Base-by-base conservation (phyloP, 1,140 invertebrate genomes). In the Pachypsylla venusta region DNA sequence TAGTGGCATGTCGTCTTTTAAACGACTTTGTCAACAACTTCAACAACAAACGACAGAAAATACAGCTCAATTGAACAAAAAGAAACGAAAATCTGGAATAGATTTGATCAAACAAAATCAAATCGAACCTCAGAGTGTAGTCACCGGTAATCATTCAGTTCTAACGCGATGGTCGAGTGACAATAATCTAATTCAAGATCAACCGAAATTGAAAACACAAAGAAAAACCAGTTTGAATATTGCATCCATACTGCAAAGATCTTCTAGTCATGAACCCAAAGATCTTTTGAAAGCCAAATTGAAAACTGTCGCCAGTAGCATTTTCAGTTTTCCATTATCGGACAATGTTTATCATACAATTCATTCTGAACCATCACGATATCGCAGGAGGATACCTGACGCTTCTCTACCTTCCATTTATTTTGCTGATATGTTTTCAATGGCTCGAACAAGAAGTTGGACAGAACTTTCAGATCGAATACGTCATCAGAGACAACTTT, bases 111-210 rank as follows among this genome's bases (percentile, higher is more conserved):
- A 48, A 19, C 42, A 48, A 48, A 48, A n/a, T 3, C 42, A n/a
- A n/a, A n/a, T 22, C 16, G 42, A 48, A 22, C 42, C 42, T 19
- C 16, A n/a, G 4, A 48, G 4, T 22, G 7, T 48, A 19, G n/a
- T n/a, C n/a, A n/a, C n/a, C n/a, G n/a, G n/a, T n/a, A 10, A 35
- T 12, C 30, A 10, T 16, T n/a, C 42, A 4, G n/a, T 22, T 19
- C 42, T 48, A n/a, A 48, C 42, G n/a, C 42, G 42, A n/a, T 48
- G 42, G 42, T 48, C 42, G n/a, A 48, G 42, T 19, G 42, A 48
- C n/a, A 48, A 48, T 22, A 48, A 48, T 48, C 42, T 48, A n/a
- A 48, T 48, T 5, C 42, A 48, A 22, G 42, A 48, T 7, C 42
- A 48, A 19, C 42, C 42, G n/a, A 48, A 48, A 19, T n/a, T 48